phyloP scores from a whole-genome alignment of 2,888 invertebrate species.

The Stenodema calcarata region DNA sequence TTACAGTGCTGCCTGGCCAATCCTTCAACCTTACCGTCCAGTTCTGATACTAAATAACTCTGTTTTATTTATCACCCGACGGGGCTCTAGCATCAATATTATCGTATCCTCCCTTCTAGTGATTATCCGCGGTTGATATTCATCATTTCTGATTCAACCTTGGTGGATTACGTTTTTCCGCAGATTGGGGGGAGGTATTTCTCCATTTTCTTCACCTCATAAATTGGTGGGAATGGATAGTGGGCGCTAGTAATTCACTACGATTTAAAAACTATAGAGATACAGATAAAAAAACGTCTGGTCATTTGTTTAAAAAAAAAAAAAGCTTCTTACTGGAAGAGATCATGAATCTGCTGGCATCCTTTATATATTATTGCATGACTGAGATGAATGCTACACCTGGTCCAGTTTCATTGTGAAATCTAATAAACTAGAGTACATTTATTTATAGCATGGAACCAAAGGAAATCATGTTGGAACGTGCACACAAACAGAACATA shows the following conservation, averaged over 20 bases:
- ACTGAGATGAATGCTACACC: background rate
- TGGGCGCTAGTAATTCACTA: background rate
- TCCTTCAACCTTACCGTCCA: background rate
- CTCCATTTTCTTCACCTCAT: background rate
- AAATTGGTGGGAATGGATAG: background rate
- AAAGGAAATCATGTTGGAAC: background rate
- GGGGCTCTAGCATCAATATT: background rate
- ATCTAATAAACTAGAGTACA: background rate
- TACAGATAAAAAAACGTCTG: background rate
- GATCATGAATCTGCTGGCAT: too few relatives aligned
- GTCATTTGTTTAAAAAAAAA: background rate
- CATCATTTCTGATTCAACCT: background rate
- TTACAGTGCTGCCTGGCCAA: background rate
- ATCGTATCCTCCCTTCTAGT: background rate
- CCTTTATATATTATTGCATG: background rate
- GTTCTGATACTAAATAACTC: background rate
- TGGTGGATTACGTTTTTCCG: background rate
- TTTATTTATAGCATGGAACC: background rate
- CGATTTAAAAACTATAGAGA: background rate
- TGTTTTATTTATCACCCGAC: background rate
- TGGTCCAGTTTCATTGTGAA: background rate
- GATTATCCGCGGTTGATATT: background rate
- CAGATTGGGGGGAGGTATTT: background rate
- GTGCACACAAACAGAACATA: too few relatives aligned
- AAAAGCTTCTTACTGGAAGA: background rate